phyloP scores from a whole-genome alignment of 2,888 invertebrate species.

The Gisinianus flammeolus region DNA sequence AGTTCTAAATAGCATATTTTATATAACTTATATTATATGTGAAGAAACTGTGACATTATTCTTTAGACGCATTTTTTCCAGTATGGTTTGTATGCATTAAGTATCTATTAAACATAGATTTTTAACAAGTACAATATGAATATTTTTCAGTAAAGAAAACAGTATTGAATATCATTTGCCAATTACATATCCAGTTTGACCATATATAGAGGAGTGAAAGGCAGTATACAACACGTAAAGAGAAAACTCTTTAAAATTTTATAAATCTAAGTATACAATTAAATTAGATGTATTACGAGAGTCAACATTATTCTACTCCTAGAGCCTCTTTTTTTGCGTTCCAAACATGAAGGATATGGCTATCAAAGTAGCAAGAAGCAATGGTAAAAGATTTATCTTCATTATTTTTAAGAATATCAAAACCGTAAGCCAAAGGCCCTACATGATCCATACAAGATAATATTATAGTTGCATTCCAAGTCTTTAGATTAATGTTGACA shows the following conservation, averaged over 20 bases:
- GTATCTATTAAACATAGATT: background rate
- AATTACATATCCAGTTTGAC: too few species aligned
- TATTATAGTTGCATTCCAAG: slow-evolving; percentile 40
- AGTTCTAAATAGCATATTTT: too few species aligned
- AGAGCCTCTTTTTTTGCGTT: slow-evolving; percentile 40
- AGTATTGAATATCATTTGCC: too few species aligned
- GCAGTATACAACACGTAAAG: too few species aligned
- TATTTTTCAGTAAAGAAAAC: too few species aligned
- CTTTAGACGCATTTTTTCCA: background rate
- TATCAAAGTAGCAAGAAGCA: slow-evolving; percentile 56
- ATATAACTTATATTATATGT: too few species aligned
- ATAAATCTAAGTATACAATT: background rate
- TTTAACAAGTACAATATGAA: background rate
- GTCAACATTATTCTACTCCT: slow-evolving; percentile 2
- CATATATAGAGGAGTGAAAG: too few species aligned
- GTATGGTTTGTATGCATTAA: background rate
- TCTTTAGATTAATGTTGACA: slow-evolving; percentile 35
- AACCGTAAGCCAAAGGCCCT: slow-evolving; percentile 54
- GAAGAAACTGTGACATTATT: too few species aligned
- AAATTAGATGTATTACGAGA: background rate
- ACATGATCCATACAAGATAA: slow-evolving; percentile 41
- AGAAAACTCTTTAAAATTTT: too few species aligned
- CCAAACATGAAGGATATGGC: slow-evolving; percentile 52
- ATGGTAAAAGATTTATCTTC: slow-evolving; percentile 40
- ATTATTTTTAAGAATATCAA: slow-evolving; percentile 47